These are phyloP conservation scores for western clawed frog (Xenopus tropicalis) DNA, from an alignment of 2,113 vertebrate genomes.

Conservation along the genomic window UCB_Xtro_10.0 CM004450.2:83360001-83360500, in stretches of 20 bases:
- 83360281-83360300: conserved; percentile 92
- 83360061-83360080: not conserved
- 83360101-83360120: not conserved
- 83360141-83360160: conserved; percentile 55
- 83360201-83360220: conserved; percentile 98
- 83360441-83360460: conserved; percentile 98
- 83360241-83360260: conserved; percentile 93
- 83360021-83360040: no score
- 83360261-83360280: conserved; percentile 95
- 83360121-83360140: not conserved
- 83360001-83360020: no score
- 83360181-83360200: conserved; percentile 71
- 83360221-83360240: conserved; percentile 95
- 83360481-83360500: conserved; percentile 99
- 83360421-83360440: conserved; percentile 99
- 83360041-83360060: no score
- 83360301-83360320: conserved; percentile 98
- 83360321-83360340: conserved; percentile 99
- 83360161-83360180: conserved; percentile 49
- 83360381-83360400: conserved; percentile 96
- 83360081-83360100: not conserved
- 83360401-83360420: conserved; percentile 99
- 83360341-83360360: conserved; percentile 98
- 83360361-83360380: conserved; percentile 99
- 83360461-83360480: conserved; percentile 99